These are phyloP conservation scores for Fringilla coelebs DNA, from an alignment of 2,797 vertebrate genomes.

Conservation along the genomic window DNA sequence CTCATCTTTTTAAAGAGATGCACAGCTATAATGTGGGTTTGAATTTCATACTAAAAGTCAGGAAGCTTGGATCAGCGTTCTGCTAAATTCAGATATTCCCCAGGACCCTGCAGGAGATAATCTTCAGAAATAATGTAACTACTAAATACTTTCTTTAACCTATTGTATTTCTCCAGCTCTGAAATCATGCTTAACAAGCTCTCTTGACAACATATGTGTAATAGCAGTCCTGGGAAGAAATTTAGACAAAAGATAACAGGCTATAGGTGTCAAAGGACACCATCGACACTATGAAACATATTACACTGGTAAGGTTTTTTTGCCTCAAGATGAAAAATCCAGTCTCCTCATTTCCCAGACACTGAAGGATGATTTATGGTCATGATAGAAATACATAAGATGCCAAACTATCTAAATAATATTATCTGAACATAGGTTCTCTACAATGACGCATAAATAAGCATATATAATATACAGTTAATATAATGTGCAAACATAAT, in stretches of 20 bases:
- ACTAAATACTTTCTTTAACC: background rate
- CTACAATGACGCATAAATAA: background rate
- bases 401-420: background rate
- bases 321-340: background rate
- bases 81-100: background rate
- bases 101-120: background rate
- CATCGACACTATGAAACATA: background rate
- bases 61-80: background rate
- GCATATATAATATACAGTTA: background rate
- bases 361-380: background rate
- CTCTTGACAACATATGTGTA: background rate
- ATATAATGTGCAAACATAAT: background rate
- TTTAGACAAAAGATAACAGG: background rate
- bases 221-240: background rate
- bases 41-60: background rate
- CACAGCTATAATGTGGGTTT: background rate
- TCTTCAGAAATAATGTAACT: background rate
- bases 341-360: background rate
- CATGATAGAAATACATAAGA: background rate
- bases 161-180: background rate
- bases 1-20: background rate
- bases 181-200: background rate
- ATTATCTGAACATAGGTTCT: background rate
- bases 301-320: background rate
- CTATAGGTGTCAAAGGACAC: background rate